Evolutionary conservation across 2,888 invertebrate species (phyloP).

Genomic region (Nomada ruficornis): DNA sequence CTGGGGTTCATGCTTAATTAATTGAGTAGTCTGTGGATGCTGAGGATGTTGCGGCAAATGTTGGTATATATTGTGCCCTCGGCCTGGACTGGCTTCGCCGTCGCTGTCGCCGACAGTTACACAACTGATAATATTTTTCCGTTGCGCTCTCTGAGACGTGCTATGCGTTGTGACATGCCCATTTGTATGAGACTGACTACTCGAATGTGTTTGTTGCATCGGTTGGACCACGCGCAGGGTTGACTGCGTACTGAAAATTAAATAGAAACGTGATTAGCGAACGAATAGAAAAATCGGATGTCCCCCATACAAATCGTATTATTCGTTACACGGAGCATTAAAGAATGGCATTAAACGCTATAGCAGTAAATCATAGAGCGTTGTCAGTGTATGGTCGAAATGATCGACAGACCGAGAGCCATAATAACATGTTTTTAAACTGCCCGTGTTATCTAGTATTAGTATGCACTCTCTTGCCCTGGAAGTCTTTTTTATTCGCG

Average conservation of each 20-base stretch:
- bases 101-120: conserved; percentile 92
- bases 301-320: not conserved
- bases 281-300: not conserved
- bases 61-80: conserved; percentile 83
- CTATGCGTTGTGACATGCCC: conserved; percentile 67
- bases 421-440: conserved; percentile 61
- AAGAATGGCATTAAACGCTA: conserved; percentile 34
- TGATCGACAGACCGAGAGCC: conserved; percentile 67
- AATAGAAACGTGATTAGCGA: conserved; percentile 12
- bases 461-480: not conserved
- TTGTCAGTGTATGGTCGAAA: conserved; percentile 66
- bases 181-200: conserved; percentile 72
- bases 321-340: conserved; percentile 7
- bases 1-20: conserved; percentile 86
- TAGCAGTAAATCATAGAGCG: conserved; percentile 29
- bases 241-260: conserved; percentile 78
- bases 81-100: conserved; percentile 87
- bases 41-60: conserved; percentile 79
- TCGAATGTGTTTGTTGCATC: conserved; percentile 77
- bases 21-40: conserved; percentile 82
- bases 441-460: conserved; percentile 5
- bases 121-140: conserved; percentile 92
- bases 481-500: not conserved
- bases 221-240: conserved; percentile 79
- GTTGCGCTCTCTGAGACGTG: conserved; percentile 82